Conservation (phyloP, 2,888 invertebrate species). For the Platypus cylindrus region DNA sequence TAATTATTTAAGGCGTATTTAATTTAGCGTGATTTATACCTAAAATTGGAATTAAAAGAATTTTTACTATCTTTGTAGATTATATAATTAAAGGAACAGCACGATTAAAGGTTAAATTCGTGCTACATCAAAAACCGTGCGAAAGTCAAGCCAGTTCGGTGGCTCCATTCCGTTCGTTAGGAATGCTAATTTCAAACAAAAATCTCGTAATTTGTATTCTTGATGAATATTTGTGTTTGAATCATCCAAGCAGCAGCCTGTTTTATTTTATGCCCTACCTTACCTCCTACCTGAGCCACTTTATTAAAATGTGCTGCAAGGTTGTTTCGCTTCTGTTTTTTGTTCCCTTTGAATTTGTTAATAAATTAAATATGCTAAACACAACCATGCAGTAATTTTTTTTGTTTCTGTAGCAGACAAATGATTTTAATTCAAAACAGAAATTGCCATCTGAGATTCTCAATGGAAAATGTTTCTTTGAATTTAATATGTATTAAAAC, state of each 20-base stretch:
- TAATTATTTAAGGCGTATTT: too few relatives aligned
- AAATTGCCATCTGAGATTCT: too few relatives aligned
- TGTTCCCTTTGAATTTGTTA: conserved; percentile 5
- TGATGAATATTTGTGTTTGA: conserved; percentile 15
- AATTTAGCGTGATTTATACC: too few relatives aligned
- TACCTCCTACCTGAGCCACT: conserved; percentile 9
- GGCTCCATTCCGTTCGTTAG: conserved; percentile 14
- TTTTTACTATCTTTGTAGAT: conserved; percentile 11
- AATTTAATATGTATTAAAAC: too few relatives aligned
- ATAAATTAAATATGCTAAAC: conserved; percentile 3
- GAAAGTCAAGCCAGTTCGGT: conserved; percentile 14
- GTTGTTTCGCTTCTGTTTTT: conserved; percentile 5
- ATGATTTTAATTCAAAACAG: too few relatives aligned
- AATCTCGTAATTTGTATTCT: conserved; percentile 16
- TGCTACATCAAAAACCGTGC: conserved; percentile 15
- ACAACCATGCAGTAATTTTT: conserved; percentile 1
- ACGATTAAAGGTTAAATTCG: conserved; percentile 16
- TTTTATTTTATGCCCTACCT: conserved; percentile 15
- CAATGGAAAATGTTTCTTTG: too few relatives aligned
- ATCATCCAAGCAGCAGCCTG: conserved; percentile 13
- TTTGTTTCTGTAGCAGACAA: too few relatives aligned
- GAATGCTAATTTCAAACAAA: conserved; percentile 16
- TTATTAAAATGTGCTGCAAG: conserved; percentile 11
- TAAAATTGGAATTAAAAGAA: conserved; percentile 5
- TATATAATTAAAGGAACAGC: conserved; percentile 13